Conservation (phyloP, 1,140 invertebrate genomes). For the Melanaphis sacchari region DNA sequence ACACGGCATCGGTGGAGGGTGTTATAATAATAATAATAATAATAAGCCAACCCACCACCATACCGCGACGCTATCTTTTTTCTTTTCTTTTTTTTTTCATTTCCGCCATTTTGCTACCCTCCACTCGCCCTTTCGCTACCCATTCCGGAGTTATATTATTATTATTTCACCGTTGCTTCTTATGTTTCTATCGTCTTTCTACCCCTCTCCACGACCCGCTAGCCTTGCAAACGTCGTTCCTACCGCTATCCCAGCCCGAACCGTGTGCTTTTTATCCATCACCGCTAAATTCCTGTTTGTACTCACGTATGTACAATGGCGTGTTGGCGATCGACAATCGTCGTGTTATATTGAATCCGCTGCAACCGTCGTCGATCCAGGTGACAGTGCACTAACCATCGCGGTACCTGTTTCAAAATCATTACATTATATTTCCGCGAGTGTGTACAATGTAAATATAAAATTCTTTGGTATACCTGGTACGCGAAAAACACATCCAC, state of each 20-base stretch:
- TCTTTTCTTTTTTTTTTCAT: slow-evolving; percentile 48
- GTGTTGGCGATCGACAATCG: not conserved
- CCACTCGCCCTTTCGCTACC: not conserved
- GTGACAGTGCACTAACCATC: not conserved
- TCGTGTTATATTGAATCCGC: not conserved
- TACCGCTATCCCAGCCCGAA: not conserved
- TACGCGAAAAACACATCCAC: not conserved
- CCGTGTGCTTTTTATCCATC: not conserved
- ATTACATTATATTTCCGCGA: too few species aligned
- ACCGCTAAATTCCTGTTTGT: not conserved
- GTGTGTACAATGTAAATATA: too few species aligned
- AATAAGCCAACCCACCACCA: slow-evolving; percentile 50
- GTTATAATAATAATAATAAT: slow-evolving; percentile 48
- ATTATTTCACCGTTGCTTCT: slow-evolving; percentile 32
- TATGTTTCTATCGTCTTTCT: slow-evolving; percentile 1
- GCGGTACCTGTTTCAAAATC: not conserved
- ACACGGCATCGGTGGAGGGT: not conserved
- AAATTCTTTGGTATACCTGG: not conserved
- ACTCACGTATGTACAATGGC: not conserved
- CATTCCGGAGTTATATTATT: not conserved
- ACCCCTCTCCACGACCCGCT: not conserved
- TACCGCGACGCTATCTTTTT: slow-evolving; percentile 39
- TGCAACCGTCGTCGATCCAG: not conserved
- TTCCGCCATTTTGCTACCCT: slow-evolving; percentile 52
- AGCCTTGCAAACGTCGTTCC: not conserved